Evolutionary conservation across 2,113 vertebrate species (phyloP).

Genomic region (Alosa alosa): DNA sequence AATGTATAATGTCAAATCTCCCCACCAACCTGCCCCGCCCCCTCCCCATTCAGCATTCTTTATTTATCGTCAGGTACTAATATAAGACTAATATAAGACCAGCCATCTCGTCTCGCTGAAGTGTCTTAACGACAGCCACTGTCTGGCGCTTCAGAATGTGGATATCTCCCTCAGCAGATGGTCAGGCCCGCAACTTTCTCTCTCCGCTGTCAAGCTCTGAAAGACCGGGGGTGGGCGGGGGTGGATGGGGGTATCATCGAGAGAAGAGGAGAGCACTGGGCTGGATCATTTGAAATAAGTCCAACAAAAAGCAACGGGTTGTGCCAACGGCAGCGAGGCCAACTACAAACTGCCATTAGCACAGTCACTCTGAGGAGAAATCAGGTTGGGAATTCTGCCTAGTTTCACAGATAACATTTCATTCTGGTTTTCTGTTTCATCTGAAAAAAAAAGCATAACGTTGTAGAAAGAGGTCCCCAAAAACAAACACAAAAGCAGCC

Average conservation of each 20-base stretch:
- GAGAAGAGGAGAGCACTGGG: neutral
- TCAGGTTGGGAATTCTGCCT: neutral
- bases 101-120: neutral
- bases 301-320: neutral
- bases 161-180: neutral
- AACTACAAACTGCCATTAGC: conserved; percentile 8
- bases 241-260: neutral
- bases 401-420: neutral
- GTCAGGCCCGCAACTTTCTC: neutral
- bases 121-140: neutral
- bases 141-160: neutral
- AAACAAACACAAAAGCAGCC: neutral
- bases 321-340: neutral
- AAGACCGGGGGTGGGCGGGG: neutral
- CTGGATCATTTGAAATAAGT: neutral
- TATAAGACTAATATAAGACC: neutral
- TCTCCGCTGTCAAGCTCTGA: neutral
- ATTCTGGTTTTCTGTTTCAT: neutral
- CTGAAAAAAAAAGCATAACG: neutral
- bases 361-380: neutral
- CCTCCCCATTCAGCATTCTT: neutral
- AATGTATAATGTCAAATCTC: neutral
- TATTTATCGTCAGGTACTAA: neutral
- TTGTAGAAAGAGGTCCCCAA: neutral
- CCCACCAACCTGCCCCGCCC: neutral